Conservation (phyloP, 1,140 invertebrate genomes). For the Zophobas atratus region DNA sequence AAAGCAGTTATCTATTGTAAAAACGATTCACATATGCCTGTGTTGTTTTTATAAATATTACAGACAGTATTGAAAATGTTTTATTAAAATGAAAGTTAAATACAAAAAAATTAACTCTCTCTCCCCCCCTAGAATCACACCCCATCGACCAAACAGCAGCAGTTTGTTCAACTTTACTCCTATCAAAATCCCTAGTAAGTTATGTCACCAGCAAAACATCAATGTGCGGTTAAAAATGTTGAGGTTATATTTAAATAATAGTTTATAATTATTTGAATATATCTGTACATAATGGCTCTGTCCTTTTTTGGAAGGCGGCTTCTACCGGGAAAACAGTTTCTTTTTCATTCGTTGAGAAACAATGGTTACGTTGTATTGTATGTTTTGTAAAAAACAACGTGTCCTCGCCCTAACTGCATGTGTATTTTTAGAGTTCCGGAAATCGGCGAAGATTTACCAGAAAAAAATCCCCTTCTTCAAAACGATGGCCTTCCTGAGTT, state of each 20-base stretch:
- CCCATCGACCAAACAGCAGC: neutral
- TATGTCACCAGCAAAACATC: neutral
- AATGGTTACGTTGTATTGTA: conserved; percentile 57
- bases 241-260: conserved; percentile 36
- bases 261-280: conserved; percentile 8
- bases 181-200: neutral
- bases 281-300: conserved; percentile 42
- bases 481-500: conserved; percentile 85
- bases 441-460: conserved; percentile 85
- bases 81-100: too few relatives aligned
- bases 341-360: conserved; percentile 21
- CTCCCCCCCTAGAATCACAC: too few relatives aligned
- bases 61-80: too few relatives aligned
- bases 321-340: neutral
- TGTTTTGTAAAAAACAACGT: conserved; percentile 30
- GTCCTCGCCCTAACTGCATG: neutral
- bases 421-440: conserved; percentile 84
- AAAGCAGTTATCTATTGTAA: too few relatives aligned
- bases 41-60: neutral
- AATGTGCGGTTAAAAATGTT: conserved; percentile 36
- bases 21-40: too few relatives aligned
- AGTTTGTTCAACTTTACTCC: neutral
- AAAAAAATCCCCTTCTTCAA: conserved; percentile 82
- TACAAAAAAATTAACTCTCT: too few relatives aligned
- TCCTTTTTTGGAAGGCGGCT: conserved; percentile 21